Base-by-base conservation (phyloP, 2,113 vertebrate species). In the Epinephelus cyanopodus region DNA sequence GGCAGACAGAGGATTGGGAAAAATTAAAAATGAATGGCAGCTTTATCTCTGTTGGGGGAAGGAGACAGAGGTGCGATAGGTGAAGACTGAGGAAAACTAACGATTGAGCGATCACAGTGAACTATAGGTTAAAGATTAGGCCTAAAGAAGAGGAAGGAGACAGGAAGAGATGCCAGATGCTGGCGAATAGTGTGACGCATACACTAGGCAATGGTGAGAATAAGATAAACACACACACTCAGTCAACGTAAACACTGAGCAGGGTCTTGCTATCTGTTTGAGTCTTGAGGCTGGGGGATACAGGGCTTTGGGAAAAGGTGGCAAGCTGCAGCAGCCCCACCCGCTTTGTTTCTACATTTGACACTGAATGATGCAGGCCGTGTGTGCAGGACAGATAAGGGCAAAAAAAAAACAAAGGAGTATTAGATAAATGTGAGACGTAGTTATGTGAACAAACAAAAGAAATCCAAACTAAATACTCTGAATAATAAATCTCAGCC, bases 331-430 rank as follows among this genome's bases (percentile, higher is more conserved):
- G 73, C 15, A 58, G 68, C 72, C 76, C 78, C 74, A 71, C 89
- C 89, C 85, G 89, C 60, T 75, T 23, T 56, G 66, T 78, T 79
- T 86, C 81, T 64, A 81, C 80, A 45, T 87, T 86, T 67, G 23
- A 79, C 73, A 81, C 15, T 42, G 48, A 84, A 82, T 48, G 89
- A 87, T 88, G 84, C 74, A 76, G 74, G 75, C 80, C 53, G 18
- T 74, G 72, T 91, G 90, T 82, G 76, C 76, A 71, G 69, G 56
- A 71, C 77, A 92, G 90, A 93, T 90, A 92, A 89, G 83, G 45
- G n/a, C 6, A 52, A 47, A 84, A 70, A 84, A 70, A 70, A 88
- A 65, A 74, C 58, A 87, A 73, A 85, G 7, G 25, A 45, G 23
- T 19, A 66, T 81, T 61, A 62, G 69, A 73, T 15, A 52, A 66